Evolutionary conservation across 1,140 invertebrate genomes (phyloP), one percentile per base, ranked within the genome.

Genomic region (Zelostemma sp.): DNA sequence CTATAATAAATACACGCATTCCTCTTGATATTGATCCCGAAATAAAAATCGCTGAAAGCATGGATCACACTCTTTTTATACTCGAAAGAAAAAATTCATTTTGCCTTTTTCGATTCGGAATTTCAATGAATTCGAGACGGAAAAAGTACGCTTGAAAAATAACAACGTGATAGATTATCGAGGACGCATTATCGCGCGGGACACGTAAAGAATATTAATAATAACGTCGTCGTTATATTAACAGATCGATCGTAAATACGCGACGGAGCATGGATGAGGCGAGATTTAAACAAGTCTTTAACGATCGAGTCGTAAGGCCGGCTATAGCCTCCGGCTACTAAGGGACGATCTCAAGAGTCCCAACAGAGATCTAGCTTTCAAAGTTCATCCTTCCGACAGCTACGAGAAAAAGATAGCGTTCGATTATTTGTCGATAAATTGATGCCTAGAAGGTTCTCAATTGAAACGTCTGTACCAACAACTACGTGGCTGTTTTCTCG

Each of bases 251-350:
- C 51, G 19, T 67, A 60, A 62, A 68, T 57, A 57, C 17, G 19
- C 14, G 33, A 49, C 57, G 48, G 55, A 64, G 47, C 33, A 19
- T 49, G 55, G 19, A 55, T n/a, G 25, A 57, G 50, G 33, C 43
- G 58, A 54, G 45, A 55, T 58, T 68, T 61, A 68, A 57, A 57
- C 21, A 61, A 68, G 56, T 61, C 58, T 61, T 51, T 68, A 68
- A 68, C 41, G 64, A 68, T 68, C 57, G 38, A 19, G 28, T 60
- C 38, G 31, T 15, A 65, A 48, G 64, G 58, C 18, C 58, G 51
- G 45, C 47, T 28, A 18, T 56, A 31, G 55, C 60, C 51, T 56
- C 45, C 3, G 50, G 53, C 43, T 55, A 48, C 8, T 19, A 61
- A 46, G 28, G 51, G 28, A 47, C 45, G 56, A 33, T 14, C 8